Evolutionary conservation across 2,797 vertebrate species (phyloP), one percentile per base, ranked within the genome.

Genomic region (Paedocypris micromegethes): DNA sequence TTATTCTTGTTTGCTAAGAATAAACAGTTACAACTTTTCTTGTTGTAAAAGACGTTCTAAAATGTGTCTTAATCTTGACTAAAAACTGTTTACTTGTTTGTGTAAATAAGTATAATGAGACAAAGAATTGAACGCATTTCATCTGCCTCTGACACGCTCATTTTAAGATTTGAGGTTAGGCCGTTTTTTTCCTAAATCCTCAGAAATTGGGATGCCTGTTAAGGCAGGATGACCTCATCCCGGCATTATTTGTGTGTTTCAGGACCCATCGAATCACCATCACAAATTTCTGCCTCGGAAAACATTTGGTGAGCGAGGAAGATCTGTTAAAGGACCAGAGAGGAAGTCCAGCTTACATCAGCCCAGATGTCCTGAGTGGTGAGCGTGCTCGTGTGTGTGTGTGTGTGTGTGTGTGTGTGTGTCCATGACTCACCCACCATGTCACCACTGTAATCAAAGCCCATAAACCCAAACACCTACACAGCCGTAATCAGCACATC

Each of bases 291-390:
- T 99, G 97, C 86, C 91, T 99, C 8, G 97, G 97, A 69, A 99
- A 98, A 84, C 97, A 99, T 86, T 89, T 99, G 42, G 97, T 99
- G 83, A 99, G 96, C 0, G 96, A 98, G 77, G 96, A 97, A 0
- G 97, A 99, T 86, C 89, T 99, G 72, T 88, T 99, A 82, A 99
- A 99, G 84, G 97, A 99, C 88, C 97, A 99, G 92, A 88, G 97
- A 72, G 97, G 97, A 76, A 98, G 97, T 86, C 97, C 97, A 0
- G 97, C 97, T 72, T 98, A 99, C 82, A 98, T 99, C 82, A 98
- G 97, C 78, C 97, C 97, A 0, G 97, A 99, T 3, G 97, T 99
- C 59, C 90, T 99, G 70, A 99, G 97, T 0, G 93, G 97, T 99
- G 82, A 72, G 95, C 5, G 49, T 61, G 4, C 38, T 5, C 63